Evolutionary conservation across 2,113 vertebrate genomes (phyloP), one percentile per base, ranked within the genome.

Genomic region (Prolemur simus): DNA sequence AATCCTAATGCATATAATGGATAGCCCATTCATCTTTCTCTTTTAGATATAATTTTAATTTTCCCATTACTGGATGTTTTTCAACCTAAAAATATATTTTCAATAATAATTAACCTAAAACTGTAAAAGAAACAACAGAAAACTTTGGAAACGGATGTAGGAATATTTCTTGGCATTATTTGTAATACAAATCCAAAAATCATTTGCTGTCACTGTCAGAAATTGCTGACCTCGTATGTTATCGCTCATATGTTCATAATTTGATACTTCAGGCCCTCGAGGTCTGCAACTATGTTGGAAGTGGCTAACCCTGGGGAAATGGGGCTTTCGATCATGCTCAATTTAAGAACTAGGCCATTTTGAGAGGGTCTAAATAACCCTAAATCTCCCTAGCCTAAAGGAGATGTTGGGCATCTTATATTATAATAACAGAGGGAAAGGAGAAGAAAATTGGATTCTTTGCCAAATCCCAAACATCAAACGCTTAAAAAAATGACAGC

Each of bases 71-170:
- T 42, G 52, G 25, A 34, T 85, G 88, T 92, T 88, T 78, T 96
- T 86, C 76, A n/a, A 85, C 13, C 87, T 94, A 34, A 96, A 97
- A 92, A 76, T 93, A 84, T 17, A 20, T 94, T 96, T 74, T 60
- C 39, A 52, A 25, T 74, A 29, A 64, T 92, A 27, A 68, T 47
- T 85, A 78, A 37, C 52, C 37, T 85, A 85, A 93, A 96, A 92
- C 60, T 86, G 20, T 66, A 81, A 91, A 94, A 80, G 76, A 91
- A 81, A 71, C 34, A 81, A 45, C 21, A 91, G 37, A 82, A 87
- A 85, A 66, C 39, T 25, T 76, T 81, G 13, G 45, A 93, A 94
- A 23, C 76, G 6, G 15, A 32, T 81, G 10, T 80, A 60, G 21
- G 27, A 73, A 23, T 80, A 18, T 91, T 85, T 88, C 58, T 89